Base-by-base conservation (phyloP, 2,113 vertebrate species). In the Empidonax alnorum region DNA sequence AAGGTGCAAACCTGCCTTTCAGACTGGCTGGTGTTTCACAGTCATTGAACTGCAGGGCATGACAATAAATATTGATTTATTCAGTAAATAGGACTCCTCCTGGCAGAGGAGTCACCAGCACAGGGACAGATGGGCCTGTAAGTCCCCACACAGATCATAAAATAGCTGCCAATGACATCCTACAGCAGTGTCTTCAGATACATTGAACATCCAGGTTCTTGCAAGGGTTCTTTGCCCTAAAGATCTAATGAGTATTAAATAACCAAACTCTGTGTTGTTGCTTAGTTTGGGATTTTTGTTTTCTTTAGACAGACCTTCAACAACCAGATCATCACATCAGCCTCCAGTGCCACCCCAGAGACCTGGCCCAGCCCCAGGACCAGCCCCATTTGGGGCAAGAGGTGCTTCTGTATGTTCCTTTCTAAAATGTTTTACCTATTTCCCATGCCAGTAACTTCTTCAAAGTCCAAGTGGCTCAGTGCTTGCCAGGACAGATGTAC, bases 261-360 rank as follows among this genome's bases (percentile, higher is more conserved):
- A 71, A 65, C 14, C 37, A n/a, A 61, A 63, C 15, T 41, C 42
- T 56, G 28, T 41, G 13, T 9, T 23, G 10, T 47, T 74, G 19
- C 47, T 90, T 42, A 89, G 19, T 76, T 81, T 86, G 39, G 27
- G 12, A 37, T 61, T 85, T 68, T 63, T 55, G 30, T 91, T 93
- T 77, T 94, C 69, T 81, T 58, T 87, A 98, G 98, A 98, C 76
- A 95, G 98, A 67, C 96, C 97, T 52, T 27, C 93, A 8, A 67
- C 95, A 4, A 78, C 91, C 31, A 98, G 97, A 79, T 58, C 66
- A 55, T 35, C 79, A 5, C 97, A 93, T 41, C 98, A 98, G 81
- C 98, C 98, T n/a, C 98, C 98, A 6, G 83, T 98, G 50, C 98
- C 98, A 2, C 98, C 98, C 1, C 98, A 98, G 82, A 90, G 98